phyloP scores from a whole-genome alignment of 1,140 invertebrate genomes.

The Xylocopa sonorina region DNA sequence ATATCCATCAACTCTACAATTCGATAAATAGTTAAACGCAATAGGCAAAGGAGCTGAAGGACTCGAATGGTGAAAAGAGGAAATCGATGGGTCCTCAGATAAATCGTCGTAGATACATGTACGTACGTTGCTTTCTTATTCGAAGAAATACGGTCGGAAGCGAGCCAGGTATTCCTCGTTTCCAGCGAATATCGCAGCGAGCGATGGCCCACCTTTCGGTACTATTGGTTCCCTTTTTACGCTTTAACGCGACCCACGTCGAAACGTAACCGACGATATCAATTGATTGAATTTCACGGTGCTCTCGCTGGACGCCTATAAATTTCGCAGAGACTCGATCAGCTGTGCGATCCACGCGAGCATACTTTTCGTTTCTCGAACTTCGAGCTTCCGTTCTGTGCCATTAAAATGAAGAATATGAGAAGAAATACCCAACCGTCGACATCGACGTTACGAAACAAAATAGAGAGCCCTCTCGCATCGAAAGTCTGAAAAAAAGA shows the following conservation, averaged over 20 bases:
- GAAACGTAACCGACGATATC: slow-evolving; percentile 16
- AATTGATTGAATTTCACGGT: slow-evolving; percentile 32
- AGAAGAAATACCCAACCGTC: background rate
- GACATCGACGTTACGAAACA: background rate
- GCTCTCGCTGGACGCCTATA: background rate
- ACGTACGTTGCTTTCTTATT: slow-evolving; percentile 3
- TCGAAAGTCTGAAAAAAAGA: too few relatives aligned
- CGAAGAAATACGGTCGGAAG: slow-evolving; percentile 27
- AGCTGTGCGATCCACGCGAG: background rate
- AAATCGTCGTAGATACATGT: background rate
- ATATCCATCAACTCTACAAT: too few relatives aligned
- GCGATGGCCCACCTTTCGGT: background rate
- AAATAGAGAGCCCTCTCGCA: too few relatives aligned
- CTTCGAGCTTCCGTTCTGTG: background rate
- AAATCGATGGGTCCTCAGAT: background rate
- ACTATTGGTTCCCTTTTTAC: background rate
- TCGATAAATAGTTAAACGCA: too few relatives aligned
- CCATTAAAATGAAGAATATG: too few relatives aligned
- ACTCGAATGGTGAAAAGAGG: background rate
- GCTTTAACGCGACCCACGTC: background rate
- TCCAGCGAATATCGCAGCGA: slow-evolving; percentile 4
- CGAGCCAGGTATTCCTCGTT: slow-evolving; percentile 9
- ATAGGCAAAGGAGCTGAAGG: too few relatives aligned
- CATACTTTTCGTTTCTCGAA: slow-evolving; percentile 13
- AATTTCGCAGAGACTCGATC: slow-evolving; percentile 20